Percentiles rank a stretch among this genome's conserved stretches.
Evolutionary conservation across 2,888 invertebrate species (phyloP).

Genomic region (Pseudococcus viburni): DNA sequence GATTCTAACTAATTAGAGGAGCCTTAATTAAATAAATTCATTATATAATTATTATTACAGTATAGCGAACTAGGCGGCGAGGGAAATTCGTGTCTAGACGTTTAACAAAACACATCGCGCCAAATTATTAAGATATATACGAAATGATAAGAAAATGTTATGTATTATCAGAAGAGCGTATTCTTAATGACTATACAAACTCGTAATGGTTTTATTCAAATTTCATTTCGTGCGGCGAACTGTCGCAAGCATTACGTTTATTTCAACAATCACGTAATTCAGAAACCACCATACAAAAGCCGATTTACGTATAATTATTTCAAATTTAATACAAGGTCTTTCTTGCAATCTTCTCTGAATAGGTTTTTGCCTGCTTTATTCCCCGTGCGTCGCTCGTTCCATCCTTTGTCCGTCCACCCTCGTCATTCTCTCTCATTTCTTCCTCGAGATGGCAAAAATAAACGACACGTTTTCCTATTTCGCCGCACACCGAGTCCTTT

Average conservation of each 20-base stretch:
- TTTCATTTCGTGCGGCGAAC: slow-evolving; percentile 27
- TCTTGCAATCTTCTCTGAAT: slow-evolving; percentile 43
- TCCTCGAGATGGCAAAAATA: slow-evolving; percentile 31
- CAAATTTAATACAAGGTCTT: slow-evolving; percentile 54
- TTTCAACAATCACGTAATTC: slow-evolving; percentile 57
- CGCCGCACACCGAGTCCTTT: background rate
- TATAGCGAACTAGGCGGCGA: background rate
- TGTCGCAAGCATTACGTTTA: slow-evolving; percentile 50
- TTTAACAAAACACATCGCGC: slow-evolving; percentile 26
- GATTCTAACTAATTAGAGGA: slow-evolving; percentile 2
- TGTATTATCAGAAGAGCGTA: slow-evolving; percentile 47
- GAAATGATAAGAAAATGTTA: slow-evolving; percentile 34
- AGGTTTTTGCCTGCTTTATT: slow-evolving; percentile 51
- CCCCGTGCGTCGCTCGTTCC: background rate
- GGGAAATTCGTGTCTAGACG: slow-evolving; percentile 31
- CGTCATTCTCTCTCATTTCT: background rate
- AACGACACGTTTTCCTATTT: slow-evolving; percentile 40
- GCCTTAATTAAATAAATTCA: slow-evolving; percentile 11
- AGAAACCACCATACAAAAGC: slow-evolving; percentile 51
- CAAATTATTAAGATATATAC: slow-evolving; percentile 44
- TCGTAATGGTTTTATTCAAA: slow-evolving; percentile 51
- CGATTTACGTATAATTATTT: slow-evolving; percentile 54
- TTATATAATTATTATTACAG: background rate
- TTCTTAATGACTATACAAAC: slow-evolving; percentile 50
- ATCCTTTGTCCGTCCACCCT: background rate